Evolutionary conservation across 2,113 vertebrate species (phyloP), one percentile per base, ranked within the genome.

Genomic region (Callopanchax toddi): DNA sequence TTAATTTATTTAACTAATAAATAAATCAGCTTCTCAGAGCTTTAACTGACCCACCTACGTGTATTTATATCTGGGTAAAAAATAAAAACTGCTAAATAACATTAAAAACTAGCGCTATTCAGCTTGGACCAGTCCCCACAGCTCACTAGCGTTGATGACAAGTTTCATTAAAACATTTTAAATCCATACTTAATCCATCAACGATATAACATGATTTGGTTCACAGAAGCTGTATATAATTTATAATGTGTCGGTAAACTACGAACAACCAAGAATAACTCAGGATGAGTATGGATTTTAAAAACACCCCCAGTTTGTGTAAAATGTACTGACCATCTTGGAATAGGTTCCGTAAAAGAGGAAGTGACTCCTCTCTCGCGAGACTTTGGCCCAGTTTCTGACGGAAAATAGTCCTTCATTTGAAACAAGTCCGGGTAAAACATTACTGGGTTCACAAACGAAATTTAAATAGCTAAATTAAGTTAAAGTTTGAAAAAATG

Each of bases 331-430:
- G 85, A 93, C 92, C 92, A 93, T 93, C 87, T 93, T 92, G 90
- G 81, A 84, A 72, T 54, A 49, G 68, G 86, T 92, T 91, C 92
- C 89, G 84, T 54, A 86, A 74, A 92, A 93, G 83, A 93, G 92
- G 89, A 92, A 91, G 86, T 2, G 0, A 0, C 0, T 0, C 0
- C 0, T 2, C 0, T 93, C 87, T 92, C 92, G 91, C 90, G 92
- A 92, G 60, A 83, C 46, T 61, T 77, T 78, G 60, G 43, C 1
- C 1, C 1, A 4, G 4, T 1, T 1, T 17, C 0, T 15, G 66
- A 18, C 62, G 90, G 89, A 92, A 91, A 58, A 71, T 1, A 2
- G 53, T 83, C 42, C 87, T 1, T 39, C 61, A 2, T 1, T 57
- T 13, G 20, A 0, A 25, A 60, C 0, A 0, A 23, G 43, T 75